A percentile compares a stretch with the other conserved stretches of the same genome.
These are phyloP conservation scores for Forbesichthys agassizii DNA, from an alignment of 2,113 vertebrate genomes.

Conservation along the genomic window DNA sequence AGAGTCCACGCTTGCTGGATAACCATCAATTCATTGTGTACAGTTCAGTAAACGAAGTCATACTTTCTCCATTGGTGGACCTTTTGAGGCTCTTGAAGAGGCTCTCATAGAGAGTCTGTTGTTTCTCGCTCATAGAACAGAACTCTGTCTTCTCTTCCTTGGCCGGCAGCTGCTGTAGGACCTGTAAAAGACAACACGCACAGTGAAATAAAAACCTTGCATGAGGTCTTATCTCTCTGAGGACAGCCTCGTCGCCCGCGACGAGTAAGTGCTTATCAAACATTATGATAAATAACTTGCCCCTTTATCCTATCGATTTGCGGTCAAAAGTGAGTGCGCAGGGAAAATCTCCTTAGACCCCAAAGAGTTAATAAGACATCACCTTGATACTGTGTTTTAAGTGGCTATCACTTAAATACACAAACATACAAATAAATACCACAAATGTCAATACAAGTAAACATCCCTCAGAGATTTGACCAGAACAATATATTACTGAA, in stretches of 20 bases:
- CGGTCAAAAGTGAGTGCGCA: too few species aligned
- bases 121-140: conserved; percentile 90
- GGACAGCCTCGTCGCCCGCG: too few species aligned
- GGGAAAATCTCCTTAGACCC: too few species aligned
- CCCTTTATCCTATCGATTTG: too few species aligned
- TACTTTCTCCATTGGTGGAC: conserved; percentile 74
- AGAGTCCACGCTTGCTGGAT: neutral
- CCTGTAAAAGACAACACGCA: conserved; percentile 68
- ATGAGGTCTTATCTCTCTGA: neutral
- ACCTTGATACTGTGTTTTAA: too few species aligned
- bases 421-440: too few species aligned
- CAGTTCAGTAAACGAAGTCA: conserved; percentile 11
- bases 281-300: too few species aligned
- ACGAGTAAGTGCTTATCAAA: too few species aligned
- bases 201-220: neutral
- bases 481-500: too few species aligned
- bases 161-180: conserved; percentile 90
- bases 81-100: conserved; percentile 85
- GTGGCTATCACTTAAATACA: too few species aligned
- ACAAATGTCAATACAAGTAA: too few species aligned
- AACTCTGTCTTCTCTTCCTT: conserved; percentile 85
- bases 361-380: neutral
- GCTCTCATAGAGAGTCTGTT: conserved; percentile 82
- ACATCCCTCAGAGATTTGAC: too few species aligned
- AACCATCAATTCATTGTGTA: neutral